Conservation (phyloP, 2,113 vertebrate species). For the Takifugu bimaculatus region DNA sequence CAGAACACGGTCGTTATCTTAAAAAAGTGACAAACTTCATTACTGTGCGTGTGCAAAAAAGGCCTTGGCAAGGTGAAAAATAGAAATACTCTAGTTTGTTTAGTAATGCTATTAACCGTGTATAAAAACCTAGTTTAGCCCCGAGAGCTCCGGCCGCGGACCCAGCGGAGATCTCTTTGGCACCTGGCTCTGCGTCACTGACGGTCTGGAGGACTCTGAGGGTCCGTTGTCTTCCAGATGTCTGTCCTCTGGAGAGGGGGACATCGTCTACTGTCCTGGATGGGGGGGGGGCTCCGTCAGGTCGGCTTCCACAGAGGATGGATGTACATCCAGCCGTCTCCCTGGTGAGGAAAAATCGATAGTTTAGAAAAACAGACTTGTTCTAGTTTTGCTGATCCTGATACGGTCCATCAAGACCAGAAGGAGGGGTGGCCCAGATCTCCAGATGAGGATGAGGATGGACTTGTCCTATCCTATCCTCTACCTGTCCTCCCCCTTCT, state of each 20-base stretch:
- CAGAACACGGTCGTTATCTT: slow-evolving; percentile 5
- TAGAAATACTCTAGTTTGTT: slow-evolving; percentile 80
- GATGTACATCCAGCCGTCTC: slow-evolving; percentile 86
- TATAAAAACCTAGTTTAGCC: slow-evolving; percentile 67
- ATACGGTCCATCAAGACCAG: too few species aligned
- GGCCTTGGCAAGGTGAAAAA: slow-evolving; percentile 86
- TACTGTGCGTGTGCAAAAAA: slow-evolving; percentile 74
- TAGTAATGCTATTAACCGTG: slow-evolving; percentile 57
- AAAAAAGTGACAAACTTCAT: slow-evolving; percentile 49
- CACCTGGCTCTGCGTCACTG: slow-evolving; percentile 45
- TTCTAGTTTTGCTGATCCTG: background rate
- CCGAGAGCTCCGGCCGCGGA: slow-evolving; percentile 14
- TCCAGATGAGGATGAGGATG: too few species aligned
- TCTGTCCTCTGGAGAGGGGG: slow-evolving; percentile 29
- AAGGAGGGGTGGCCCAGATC: too few species aligned
- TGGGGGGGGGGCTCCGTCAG: slow-evolving; percentile 55
- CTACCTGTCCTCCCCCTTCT: too few species aligned
- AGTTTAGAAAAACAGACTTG: background rate
- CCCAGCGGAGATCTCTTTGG: slow-evolving; percentile 49
- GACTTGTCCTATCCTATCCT: too few species aligned
- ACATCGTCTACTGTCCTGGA: slow-evolving; percentile 15
- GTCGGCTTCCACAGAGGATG: slow-evolving; percentile 87
- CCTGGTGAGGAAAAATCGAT: slow-evolving; percentile 71
- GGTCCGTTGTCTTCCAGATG: slow-evolving; percentile 5
- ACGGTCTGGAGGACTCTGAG: slow-evolving; percentile 14